Evolutionary conservation across 2,797 vertebrate genomes (phyloP).

Genomic region (Paramormyrops hopkinsi): DNA sequence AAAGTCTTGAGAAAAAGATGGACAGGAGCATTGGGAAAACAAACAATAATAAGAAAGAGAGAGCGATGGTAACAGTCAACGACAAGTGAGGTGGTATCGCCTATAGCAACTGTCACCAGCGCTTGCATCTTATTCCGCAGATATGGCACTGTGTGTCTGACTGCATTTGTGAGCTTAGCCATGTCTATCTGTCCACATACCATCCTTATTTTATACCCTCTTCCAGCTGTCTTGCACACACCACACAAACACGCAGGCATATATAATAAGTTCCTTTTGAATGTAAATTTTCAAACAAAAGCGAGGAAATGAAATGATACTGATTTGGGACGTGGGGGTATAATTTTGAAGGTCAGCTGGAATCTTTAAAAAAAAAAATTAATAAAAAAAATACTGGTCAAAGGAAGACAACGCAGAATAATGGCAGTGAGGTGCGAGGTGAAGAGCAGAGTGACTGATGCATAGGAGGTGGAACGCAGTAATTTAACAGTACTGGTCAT

Average conservation of each 20-base stretch:
- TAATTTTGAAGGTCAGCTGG: neutral
- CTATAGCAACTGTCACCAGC: conserved; percentile 17
- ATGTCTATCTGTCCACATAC: neutral
- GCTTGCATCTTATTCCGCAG: neutral
- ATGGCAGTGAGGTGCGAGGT: neutral
- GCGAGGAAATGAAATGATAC: neutral
- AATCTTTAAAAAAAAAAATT: neutral
- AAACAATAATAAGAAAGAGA: neutral
- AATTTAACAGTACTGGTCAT: neutral
- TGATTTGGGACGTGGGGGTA: neutral
- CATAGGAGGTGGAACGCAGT: neutral
- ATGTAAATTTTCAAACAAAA: neutral
- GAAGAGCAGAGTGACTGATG: neutral
- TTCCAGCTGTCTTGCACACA: neutral
- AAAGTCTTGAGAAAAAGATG: neutral
- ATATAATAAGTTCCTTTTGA: neutral
- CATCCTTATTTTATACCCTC: neutral
- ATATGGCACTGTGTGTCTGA: neutral
- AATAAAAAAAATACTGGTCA: neutral
- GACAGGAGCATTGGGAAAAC: neutral
- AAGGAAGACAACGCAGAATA: neutral
- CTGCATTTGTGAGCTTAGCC: neutral
- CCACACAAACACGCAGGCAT: neutral
- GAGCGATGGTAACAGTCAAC: neutral
- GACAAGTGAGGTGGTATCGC: conserved; percentile 16